Conservation (phyloP, 2,888 invertebrate genomes). For the Ophion ventricosus region DNA sequence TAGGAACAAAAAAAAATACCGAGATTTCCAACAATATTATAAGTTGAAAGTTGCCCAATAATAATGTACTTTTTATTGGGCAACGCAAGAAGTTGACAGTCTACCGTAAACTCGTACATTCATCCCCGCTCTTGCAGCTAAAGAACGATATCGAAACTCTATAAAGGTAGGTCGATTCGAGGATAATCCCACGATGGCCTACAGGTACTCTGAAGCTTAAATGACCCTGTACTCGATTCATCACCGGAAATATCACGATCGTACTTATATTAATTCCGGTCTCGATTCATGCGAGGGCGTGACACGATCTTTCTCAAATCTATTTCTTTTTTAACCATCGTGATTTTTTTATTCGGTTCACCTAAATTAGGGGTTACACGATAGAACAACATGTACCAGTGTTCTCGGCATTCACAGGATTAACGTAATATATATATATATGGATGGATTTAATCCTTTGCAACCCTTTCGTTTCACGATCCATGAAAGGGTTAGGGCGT, state of each 20-base stretch:
- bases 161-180: no score
- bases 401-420: constrained; percentile 37
- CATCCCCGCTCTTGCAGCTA: no score
- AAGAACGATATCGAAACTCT: no score
- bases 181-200: no score
- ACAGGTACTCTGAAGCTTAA: no score
- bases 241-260: constrained; percentile 54
- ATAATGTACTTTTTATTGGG: no score
- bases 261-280: constrained; percentile 51
- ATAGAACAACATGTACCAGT: constrained; percentile 11
- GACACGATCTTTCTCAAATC: constrained; percentile 39
- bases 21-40: no score
- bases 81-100: no score
- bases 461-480: constrained; percentile 58
- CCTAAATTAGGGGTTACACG: constrained; percentile 53
- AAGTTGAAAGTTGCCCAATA: no score
- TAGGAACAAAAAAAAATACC: no score
- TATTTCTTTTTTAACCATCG: constrained; percentile 7
- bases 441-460: constrained; percentile 20
- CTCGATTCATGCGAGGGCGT: constrained; percentile 43
- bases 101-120: no score
- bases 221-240: constrained; percentile 6
- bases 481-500: constrained; percentile 78
- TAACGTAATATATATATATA: neutral
- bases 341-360: constrained; percentile 41